phyloP scores from a whole-genome alignment of 2,888 invertebrate species.

The Rhagium mordax region DNA sequence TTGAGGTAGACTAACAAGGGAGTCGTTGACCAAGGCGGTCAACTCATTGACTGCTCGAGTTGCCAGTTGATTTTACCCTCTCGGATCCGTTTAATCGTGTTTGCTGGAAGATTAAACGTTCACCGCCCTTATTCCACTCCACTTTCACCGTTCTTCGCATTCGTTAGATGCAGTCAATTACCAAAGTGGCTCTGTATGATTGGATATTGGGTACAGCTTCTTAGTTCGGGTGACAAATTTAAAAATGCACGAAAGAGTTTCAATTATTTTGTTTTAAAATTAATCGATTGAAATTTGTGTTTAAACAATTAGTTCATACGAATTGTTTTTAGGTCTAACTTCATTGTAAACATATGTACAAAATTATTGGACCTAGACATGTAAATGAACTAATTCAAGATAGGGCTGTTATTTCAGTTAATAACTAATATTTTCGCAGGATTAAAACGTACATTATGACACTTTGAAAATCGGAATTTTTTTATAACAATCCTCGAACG shows the following conservation, averaged over 20 bases:
- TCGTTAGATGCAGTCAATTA: constrained; percentile 64
- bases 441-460: no score
- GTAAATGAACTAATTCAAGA: no score
- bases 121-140: constrained; percentile 53
- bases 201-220: constrained; percentile 57
- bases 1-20: background rate
- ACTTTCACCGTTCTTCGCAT: constrained; percentile 50
- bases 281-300: no score
- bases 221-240: constrained; percentile 13
- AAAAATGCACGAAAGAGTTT: background rate
- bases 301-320: no score
- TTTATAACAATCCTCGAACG: no score
- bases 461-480: no score
- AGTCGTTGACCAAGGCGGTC: constrained; percentile 40
- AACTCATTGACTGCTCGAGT: constrained; percentile 44
- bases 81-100: constrained; percentile 63
- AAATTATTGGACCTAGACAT: no score
- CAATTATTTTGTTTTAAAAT: no score
- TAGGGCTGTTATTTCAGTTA: no score
- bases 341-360: no score
- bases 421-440: no score
- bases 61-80: constrained; percentile 40
- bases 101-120: constrained; percentile 66
- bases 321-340: no score
- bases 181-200: constrained; percentile 65